A percentile compares a stretch with the other conserved stretches of the same genome.
phyloP scores from a whole-genome alignment of 1,140 invertebrate species.

The Colletes latitarsis region DNA sequence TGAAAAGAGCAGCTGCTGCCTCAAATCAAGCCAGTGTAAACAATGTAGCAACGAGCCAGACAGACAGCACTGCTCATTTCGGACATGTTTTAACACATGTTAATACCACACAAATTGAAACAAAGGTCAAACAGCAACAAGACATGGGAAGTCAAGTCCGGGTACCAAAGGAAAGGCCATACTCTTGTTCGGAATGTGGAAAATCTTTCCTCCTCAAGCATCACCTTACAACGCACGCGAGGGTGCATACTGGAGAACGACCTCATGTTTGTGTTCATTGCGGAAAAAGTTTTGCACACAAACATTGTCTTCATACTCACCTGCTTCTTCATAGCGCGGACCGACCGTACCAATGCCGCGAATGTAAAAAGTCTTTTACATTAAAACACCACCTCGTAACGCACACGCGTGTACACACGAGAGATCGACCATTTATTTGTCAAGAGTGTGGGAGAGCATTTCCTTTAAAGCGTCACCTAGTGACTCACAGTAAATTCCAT shows the following conservation, averaged over 20 bases:
- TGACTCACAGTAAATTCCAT: conserved; percentile 93
- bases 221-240: conserved; percentile 89
- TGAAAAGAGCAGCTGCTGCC: conserved; percentile 84
- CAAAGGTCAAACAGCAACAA: conserved; percentile 83
- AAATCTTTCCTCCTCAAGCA: conserved; percentile 92
- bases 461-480: conserved; percentile 90
- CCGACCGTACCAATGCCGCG: conserved; percentile 89
- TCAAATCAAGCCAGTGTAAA: conserved; percentile 73
- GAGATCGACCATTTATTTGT: conserved; percentile 91
- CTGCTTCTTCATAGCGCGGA: conserved; percentile 90
- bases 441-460: conserved; percentile 90
- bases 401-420: conserved; percentile 87
- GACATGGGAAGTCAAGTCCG: conserved; percentile 83
- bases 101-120: conserved; percentile 81
- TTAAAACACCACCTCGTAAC: conserved; percentile 90
- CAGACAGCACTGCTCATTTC: conserved; percentile 79
- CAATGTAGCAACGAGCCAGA: conserved; percentile 76
- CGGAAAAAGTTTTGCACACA: conserved; percentile 92
- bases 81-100: conserved; percentile 80
- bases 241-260: conserved; percentile 90
- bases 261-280: conserved; percentile 92
- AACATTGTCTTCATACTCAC: conserved; percentile 92
- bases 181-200: conserved; percentile 90
- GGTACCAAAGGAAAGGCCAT: conserved; percentile 87
- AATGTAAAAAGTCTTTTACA: conserved; percentile 94